Evolutionary conservation across 2,113 vertebrate genomes (phyloP).

Genomic region (Varanus komodoensis): DNA sequence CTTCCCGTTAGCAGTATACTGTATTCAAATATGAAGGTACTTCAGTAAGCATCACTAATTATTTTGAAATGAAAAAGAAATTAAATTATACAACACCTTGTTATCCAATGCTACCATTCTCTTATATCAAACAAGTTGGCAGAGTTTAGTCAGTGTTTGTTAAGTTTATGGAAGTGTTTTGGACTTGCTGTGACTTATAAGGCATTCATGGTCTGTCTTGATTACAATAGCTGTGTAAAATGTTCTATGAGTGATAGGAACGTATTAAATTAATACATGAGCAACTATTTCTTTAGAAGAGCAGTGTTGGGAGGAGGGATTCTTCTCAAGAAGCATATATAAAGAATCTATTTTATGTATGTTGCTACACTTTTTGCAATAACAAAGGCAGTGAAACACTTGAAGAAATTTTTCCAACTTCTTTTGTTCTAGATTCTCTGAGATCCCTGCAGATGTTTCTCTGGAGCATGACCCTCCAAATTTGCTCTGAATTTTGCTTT

Average conservation of each 20-base stretch:
- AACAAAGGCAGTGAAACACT: neutral
- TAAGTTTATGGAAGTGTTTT: constrained; percentile 39
- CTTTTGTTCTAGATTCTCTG: neutral
- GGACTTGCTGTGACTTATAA: neutral
- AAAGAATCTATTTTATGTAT: neutral
- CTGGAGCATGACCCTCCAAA: neutral
- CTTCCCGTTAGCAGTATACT: neutral
- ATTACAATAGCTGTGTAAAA: constrained; percentile 48
- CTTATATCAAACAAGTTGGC: neutral
- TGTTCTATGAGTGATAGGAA: constrained; percentile 4
- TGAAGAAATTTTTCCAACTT: neutral
- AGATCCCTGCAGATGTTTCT: neutral
- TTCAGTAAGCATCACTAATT: constrained; percentile 24
- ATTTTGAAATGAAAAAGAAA: constrained; percentile 41
- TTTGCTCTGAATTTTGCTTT: neutral
- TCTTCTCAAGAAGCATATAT: constrained; percentile 14
- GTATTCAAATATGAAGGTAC: constrained; percentile 8
- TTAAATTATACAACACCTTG: neutral
- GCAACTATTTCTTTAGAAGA: constrained; percentile 41
- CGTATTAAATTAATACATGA: constrained; percentile 18
- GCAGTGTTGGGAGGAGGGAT: neutral
- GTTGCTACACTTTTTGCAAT: neutral
- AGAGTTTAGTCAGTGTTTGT: constrained; percentile 14
- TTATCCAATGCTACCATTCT: rapidly evolving
- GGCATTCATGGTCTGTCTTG: constrained; percentile 4